phyloP scores from a whole-genome alignment of 2,113 vertebrate species.

The Hippocampus abdominalis region DNA sequence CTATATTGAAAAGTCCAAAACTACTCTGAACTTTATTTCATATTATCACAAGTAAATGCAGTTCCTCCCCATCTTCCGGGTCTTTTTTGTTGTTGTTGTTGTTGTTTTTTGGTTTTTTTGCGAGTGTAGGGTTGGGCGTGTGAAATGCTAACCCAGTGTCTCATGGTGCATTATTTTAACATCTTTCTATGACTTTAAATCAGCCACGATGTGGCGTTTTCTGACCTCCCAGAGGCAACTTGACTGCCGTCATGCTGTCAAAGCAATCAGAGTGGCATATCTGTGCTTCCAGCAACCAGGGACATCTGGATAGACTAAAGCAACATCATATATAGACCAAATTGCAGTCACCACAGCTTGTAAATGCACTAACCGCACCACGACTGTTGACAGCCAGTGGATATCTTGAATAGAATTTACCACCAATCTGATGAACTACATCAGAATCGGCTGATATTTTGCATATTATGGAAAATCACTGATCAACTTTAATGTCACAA shows the following conservation, averaged over 20 bases:
- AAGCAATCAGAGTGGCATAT: conserved; percentile 44
- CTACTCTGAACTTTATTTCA: too few relatives aligned
- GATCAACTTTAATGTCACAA: too few relatives aligned
- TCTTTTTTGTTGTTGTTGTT: too few relatives aligned
- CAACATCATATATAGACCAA: conserved; percentile 10
- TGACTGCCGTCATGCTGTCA: conserved; percentile 16
- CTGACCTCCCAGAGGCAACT: conserved; percentile 13
- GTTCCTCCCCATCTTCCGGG: too few relatives aligned
- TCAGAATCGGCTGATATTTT: too few relatives aligned
- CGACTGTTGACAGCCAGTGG: background rate
- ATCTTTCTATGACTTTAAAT: conserved; percentile 4
- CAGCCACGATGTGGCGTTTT: background rate
- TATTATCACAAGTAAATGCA: too few relatives aligned
- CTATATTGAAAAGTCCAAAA: too few relatives aligned
- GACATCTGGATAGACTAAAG: conserved; percentile 19
- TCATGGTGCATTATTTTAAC: background rate
- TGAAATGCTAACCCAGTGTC: background rate
- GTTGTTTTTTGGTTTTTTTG: too few relatives aligned
- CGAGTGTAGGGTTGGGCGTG: background rate
- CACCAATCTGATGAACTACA: background rate
- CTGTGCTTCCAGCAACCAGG: conserved; percentile 37
- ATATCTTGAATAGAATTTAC: background rate
- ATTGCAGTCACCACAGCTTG: background rate
- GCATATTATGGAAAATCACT: too few relatives aligned
- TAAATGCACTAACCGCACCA: background rate